These are phyloP conservation scores for Lates japonicus DNA, from an alignment of 2,797 vertebrate genomes.

Conservation along the genomic window DNA sequence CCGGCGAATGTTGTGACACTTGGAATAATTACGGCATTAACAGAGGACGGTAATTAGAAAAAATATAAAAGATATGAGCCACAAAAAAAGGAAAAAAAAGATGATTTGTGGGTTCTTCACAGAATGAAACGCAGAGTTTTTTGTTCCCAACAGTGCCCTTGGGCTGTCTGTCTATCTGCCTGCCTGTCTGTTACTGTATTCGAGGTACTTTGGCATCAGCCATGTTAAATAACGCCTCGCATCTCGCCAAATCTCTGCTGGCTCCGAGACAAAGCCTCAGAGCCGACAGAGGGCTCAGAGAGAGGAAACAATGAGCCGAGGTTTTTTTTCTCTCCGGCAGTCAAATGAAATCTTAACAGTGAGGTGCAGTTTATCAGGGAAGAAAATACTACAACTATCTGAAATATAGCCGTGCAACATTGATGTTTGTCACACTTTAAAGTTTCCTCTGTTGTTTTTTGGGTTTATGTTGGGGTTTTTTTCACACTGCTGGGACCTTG, in stretches of 20 bases:
- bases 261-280: constrained; percentile 67
- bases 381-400: constrained; percentile 5
- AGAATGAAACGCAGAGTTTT: constrained; percentile 63
- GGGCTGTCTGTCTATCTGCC: constrained; percentile 71
- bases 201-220: constrained; percentile 70
- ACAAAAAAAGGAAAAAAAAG: constrained; percentile 29
- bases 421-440: constrained; percentile 17
- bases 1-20: constrained; percentile 75
- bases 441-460: background rate
- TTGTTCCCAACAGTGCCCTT: constrained; percentile 64
- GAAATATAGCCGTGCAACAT: constrained; percentile 2
- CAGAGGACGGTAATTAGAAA: constrained; percentile 74
- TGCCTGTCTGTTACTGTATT: constrained; percentile 73
- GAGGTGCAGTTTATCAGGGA: background rate
- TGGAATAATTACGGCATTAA: constrained; percentile 75
- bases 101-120: constrained; percentile 61
- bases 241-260: constrained; percentile 73
- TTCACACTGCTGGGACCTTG: constrained; percentile 19
- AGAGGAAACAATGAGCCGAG: constrained; percentile 54
- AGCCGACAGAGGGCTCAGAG: constrained; percentile 33
- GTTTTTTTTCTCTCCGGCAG: constrained; percentile 31
- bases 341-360: constrained; percentile 15
- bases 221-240: constrained; percentile 74
- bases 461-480: background rate
- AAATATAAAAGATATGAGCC: constrained; percentile 66